Percentiles rank a stretch among this genome's conserved stretches.
Conservation (phyloP, 1,140 invertebrate species). For the Rhagoletis pomonella region DNA sequence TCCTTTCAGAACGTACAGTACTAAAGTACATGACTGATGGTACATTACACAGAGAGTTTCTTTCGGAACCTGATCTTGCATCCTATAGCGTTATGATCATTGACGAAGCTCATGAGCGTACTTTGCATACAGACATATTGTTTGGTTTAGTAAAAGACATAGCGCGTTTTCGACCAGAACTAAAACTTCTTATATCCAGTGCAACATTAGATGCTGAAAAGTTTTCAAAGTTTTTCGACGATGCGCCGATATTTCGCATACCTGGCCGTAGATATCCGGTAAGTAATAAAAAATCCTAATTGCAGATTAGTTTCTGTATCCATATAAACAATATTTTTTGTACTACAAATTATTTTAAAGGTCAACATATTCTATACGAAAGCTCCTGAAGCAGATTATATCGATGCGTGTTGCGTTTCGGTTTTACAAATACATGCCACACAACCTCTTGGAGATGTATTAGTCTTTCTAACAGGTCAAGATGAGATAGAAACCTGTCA, state of each 20-base stretch:
- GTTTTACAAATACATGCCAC: constrained; percentile 98
- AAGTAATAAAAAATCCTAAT: neutral
- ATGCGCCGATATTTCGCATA: constrained; percentile 98
- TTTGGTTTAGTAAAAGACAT: constrained; percentile 99
- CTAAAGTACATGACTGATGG: constrained; percentile 99
- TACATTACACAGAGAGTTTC: constrained; percentile 96
- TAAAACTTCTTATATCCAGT: constrained; percentile 98
- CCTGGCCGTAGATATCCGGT: constrained; percentile 89
- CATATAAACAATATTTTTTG: neutral
- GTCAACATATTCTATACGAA: constrained; percentile 99
- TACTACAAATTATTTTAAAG: constrained; percentile 33
- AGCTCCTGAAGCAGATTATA: constrained; percentile 98
- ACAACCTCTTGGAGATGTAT: constrained; percentile 94
- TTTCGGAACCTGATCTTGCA: constrained; percentile 96
- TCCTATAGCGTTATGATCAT: constrained; percentile 99
- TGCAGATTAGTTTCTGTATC: neutral
- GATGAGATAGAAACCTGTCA: constrained; percentile 98
- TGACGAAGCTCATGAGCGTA: constrained; percentile 99
- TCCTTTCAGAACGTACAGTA: constrained; percentile 84
- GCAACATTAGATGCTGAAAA: constrained; percentile 99
- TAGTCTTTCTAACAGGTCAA: constrained; percentile 97
- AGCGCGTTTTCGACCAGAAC: constrained; percentile 92
- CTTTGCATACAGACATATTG: constrained; percentile 97
- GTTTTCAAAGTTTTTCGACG: constrained; percentile 98
- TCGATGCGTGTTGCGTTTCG: constrained; percentile 97